Evolutionary conservation across 2,113 vertebrate genomes (phyloP).

Genomic region (Anthoscopus minutus): DNA sequence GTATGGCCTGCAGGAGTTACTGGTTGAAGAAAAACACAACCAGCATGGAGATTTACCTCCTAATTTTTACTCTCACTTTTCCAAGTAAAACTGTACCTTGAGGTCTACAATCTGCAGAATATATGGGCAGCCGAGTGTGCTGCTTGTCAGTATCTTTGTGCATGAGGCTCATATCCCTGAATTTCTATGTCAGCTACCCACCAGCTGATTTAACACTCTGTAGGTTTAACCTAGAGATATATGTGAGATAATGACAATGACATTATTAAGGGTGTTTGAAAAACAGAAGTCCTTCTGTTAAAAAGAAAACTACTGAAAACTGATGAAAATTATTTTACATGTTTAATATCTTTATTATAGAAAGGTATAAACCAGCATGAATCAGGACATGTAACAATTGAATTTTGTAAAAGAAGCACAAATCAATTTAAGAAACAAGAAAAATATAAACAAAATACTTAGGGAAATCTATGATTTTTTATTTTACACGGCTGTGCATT

Average conservation of each 20-base stretch:
- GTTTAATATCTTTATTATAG: neutral
- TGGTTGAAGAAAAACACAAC: neutral
- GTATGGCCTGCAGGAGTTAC: neutral
- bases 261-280: neutral
- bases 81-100: neutral
- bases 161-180: neutral
- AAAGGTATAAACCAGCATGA: neutral
- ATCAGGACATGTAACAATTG: neutral
- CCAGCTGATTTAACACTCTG: neutral
- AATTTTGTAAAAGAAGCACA: neutral
- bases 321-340: neutral
- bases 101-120: neutral
- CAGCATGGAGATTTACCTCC: neutral
- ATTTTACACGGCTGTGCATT: neutral
- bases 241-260: neutral
- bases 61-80: neutral
- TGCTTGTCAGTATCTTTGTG: neutral
- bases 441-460: neutral
- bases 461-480: neutral
- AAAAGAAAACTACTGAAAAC: neutral
- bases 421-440: neutral
- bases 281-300: neutral
- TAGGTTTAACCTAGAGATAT: neutral
- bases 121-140: fast-evolving
- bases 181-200: neutral